phyloP scores from a whole-genome alignment of 92 coral and sea anemone species.

The Umimayanthus chanpuru region DNA sequence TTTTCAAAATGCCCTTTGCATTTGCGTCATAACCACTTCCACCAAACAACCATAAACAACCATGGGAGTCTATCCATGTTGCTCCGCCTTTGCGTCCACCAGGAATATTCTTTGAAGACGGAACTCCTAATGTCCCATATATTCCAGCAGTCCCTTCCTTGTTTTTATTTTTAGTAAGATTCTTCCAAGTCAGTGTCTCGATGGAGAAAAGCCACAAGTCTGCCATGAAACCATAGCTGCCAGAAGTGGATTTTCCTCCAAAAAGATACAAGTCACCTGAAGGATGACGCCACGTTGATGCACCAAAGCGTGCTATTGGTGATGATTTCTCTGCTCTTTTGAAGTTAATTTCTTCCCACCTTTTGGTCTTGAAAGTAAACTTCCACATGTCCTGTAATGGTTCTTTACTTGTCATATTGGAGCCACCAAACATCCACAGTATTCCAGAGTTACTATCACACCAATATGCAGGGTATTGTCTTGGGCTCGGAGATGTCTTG shows the following conservation, averaged over 20 bases:
- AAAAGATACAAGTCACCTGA: conserved; percentile 75
- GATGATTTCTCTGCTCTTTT: neutral
- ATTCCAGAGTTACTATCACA: conserved; percentile 66
- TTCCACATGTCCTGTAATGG: conserved; percentile 74
- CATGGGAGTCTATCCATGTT: conserved; percentile 66
- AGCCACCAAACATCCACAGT: conserved; percentile 82
- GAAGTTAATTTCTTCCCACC: conserved; percentile 57
- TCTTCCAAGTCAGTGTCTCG: conserved; percentile 51
- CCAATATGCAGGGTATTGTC: conserved; percentile 75
- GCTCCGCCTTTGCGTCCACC: conserved; percentile 77
- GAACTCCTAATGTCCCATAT: conserved; percentile 52
- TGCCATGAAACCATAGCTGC: conserved; percentile 44
- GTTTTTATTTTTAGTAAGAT: conserved; percentile 41
- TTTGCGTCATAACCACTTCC: conserved; percentile 82
- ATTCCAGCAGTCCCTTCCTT: conserved; percentile 54
- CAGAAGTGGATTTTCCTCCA: conserved; percentile 67
- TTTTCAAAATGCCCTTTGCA: conserved; percentile 35
- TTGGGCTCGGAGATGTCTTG: conserved; percentile 44
- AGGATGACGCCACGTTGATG: conserved; percentile 71
- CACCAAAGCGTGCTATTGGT: conserved; percentile 56
- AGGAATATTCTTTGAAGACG: conserved; percentile 57
- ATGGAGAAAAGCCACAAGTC: conserved; percentile 74
- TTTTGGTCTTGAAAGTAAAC: conserved; percentile 54
- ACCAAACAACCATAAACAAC: conserved; percentile 84
- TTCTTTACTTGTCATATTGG: conserved; percentile 26